Conservation (phyloP, 2,888 invertebrate species). For the Ornithoptera priamus region DNA sequence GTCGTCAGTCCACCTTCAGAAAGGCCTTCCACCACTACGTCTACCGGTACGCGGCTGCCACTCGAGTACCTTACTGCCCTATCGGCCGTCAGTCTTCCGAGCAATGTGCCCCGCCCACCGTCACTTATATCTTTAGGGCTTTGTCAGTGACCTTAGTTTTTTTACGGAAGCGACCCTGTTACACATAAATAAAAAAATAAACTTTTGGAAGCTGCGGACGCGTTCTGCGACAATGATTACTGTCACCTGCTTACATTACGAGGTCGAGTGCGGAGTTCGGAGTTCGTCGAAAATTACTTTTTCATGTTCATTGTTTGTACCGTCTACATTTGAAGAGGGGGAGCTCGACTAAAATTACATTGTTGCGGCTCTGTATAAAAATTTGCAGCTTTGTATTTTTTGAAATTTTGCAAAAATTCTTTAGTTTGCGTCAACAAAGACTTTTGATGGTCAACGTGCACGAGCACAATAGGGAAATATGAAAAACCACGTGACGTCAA, state of each 20-base stretch:
- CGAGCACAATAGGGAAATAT: not conserved
- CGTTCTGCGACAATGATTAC: not conserved
- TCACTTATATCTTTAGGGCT: too few species aligned
- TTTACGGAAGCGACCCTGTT: not conserved
- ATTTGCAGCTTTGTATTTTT: slow-evolving; percentile 5
- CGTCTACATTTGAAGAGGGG: not conserved
- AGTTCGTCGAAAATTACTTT: slow-evolving; percentile 1
- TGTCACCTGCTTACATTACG: not conserved
- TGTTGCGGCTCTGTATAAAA: slow-evolving; percentile 9
- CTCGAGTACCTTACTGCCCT: too few species aligned
- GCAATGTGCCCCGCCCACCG: too few species aligned
- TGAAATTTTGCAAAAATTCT: slow-evolving; percentile 3
- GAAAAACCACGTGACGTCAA: not conserved
- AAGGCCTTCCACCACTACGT: too few species aligned
- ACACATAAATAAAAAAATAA: not conserved
- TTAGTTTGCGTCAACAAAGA: not conserved
- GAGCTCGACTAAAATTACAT: slow-evolving; percentile 9
- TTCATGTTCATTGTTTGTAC: slow-evolving; percentile 2
- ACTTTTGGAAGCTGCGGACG: not conserved
- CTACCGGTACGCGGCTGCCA: too few species aligned
- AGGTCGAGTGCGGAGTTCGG: slow-evolving; percentile 1
- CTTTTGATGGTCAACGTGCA: not conserved
- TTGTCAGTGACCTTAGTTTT: too few species aligned
- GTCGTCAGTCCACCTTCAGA: too few species aligned
- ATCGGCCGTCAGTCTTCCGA: too few species aligned